phyloP scores from a whole-genome alignment of 1,140 invertebrate species.

The Agrilus planipennis region DNA sequence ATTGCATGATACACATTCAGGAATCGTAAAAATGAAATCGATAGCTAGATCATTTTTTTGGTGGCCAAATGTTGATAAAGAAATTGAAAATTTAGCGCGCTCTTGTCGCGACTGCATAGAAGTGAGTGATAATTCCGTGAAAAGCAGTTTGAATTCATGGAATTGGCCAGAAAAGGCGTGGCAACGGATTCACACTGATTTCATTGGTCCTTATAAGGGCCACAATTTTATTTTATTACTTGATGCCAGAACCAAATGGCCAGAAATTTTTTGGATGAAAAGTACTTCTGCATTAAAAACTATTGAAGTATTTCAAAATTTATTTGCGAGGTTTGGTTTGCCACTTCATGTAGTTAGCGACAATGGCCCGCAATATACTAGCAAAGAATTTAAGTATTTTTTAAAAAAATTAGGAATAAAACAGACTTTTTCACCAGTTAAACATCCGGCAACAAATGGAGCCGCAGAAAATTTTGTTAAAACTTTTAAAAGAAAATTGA shows the following conservation, averaged over 20 bases:
- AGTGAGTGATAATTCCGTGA: background rate
- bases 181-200: slow-evolving; percentile 6
- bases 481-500: slow-evolving; percentile 14
- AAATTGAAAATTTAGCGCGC: slow-evolving; percentile 26
- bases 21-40: slow-evolving; percentile 34
- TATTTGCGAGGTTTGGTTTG: slow-evolving; percentile 7
- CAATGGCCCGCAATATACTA: slow-evolving; percentile 2
- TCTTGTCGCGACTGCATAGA: slow-evolving; percentile 9
- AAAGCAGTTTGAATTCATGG: slow-evolving; percentile 4
- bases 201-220: background rate
- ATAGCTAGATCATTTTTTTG: slow-evolving; percentile 32
- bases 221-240: background rate
- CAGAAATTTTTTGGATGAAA: slow-evolving; percentile 25
- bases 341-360: slow-evolving; percentile 6
- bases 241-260: slow-evolving; percentile 35
- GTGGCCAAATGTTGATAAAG: slow-evolving; percentile 34
- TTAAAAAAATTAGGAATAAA: slow-evolving; percentile 19
- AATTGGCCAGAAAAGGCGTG: slow-evolving; percentile 2
- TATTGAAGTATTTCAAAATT: slow-evolving; percentile 2
- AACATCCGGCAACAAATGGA: slow-evolving; percentile 18
- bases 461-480: slow-evolving; percentile 10
- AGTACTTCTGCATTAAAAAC: background rate
- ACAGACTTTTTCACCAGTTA: slow-evolving; percentile 14
- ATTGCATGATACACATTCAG: slow-evolving; percentile 32
- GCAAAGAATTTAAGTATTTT: background rate